These are phyloP conservation scores for Pharmacophagus antenor DNA, from an alignment of 2,888 invertebrate species.

Conservation along the genomic window DNA sequence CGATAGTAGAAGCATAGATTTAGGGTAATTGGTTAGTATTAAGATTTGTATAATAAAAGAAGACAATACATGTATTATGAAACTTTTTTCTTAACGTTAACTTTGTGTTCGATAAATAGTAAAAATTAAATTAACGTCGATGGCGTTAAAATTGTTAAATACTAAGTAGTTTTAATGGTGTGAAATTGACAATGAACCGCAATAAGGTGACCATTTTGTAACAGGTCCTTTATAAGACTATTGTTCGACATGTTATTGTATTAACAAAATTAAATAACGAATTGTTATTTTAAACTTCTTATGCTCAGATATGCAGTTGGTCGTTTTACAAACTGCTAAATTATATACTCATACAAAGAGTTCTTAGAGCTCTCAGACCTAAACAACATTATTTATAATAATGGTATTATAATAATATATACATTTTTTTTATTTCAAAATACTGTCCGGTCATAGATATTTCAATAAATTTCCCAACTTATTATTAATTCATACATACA, in stretches of 20 bases:
- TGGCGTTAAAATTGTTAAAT: background rate
- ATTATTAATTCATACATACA: background rate
- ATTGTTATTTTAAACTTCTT: too few species aligned
- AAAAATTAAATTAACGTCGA: slow-evolving; percentile 15
- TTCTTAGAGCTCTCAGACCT: too few species aligned
- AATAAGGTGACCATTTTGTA: too few species aligned
- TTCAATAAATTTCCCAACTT: background rate
- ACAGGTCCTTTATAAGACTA: too few species aligned
- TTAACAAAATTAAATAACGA: background rate
- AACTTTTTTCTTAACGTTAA: slow-evolving; percentile 65
- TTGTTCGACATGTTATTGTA: background rate
- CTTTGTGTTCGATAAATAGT: slow-evolving; percentile 37
- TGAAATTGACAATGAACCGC: background rate
- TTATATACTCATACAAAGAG: too few species aligned
- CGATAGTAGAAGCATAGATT: slow-evolving; percentile 22
- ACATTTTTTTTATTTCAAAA: too few species aligned
- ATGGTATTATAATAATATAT: too few species aligned
- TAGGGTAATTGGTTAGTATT: slow-evolving; percentile 32
- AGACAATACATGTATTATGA: slow-evolving; percentile 76
- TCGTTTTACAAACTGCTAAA: too few species aligned
- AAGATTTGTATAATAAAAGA: slow-evolving; percentile 63
- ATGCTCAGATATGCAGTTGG: too few species aligned
- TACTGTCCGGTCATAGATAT: background rate
- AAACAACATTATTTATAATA: too few species aligned
- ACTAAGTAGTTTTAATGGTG: background rate